A percentile compares a stretch with the other conserved stretches of the same genome.
These are phyloP conservation scores for Megaustenia siamemsis DNA, from an alignment of 2,888 invertebrate genomes.

Conservation along the genomic window DNA sequence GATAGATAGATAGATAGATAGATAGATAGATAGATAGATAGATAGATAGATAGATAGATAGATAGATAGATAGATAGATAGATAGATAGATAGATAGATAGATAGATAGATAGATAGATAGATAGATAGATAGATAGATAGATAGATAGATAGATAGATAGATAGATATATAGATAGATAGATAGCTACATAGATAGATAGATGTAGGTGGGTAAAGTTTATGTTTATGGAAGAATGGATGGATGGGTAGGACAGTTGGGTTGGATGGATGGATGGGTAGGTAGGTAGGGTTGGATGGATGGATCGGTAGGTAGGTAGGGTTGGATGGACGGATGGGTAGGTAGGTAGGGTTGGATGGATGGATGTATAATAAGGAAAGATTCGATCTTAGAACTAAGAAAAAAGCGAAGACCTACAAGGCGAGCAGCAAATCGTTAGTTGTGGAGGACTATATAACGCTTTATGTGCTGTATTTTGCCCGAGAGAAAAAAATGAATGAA, in stretches of 20 bases:
- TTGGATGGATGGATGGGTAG: not conserved
- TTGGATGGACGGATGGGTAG: too few species aligned
- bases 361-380: too few species aligned
- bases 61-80: not conserved
- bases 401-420: too few species aligned
- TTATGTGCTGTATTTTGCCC: too few species aligned
- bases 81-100: not conserved
- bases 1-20: not conserved
- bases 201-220: not conserved
- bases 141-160: not conserved
- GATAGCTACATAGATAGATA: not conserved
- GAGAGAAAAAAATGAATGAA: too few species aligned
- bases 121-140: not conserved
- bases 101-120: not conserved
- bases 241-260: not conserved
- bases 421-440: too few species aligned
- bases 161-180: slow-evolving; percentile 1
- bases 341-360: too few species aligned
- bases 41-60: not conserved
- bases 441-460: too few species aligned
- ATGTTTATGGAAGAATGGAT: not conserved
- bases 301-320: too few species aligned
- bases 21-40: not conserved
- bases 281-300: too few species aligned
- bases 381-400: too few species aligned